phyloP scores from a whole-genome alignment of 2,888 invertebrate genomes.

The Aelia acuminata region DNA sequence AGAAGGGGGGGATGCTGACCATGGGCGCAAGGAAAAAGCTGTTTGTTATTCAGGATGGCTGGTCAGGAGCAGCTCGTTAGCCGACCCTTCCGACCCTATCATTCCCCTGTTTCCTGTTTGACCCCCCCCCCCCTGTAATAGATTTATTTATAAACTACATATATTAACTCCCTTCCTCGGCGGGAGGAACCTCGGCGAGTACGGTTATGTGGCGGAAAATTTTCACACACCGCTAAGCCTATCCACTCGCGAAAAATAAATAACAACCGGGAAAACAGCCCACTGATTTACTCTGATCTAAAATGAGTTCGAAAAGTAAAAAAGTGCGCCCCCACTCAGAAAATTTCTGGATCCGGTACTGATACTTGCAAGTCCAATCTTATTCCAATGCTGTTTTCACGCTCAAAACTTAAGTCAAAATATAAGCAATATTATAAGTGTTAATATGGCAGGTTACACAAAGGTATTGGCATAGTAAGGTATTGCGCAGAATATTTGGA shows the following conservation, averaged over 20 bases:
- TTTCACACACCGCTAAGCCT: neutral
- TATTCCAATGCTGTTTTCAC: too few relatives aligned
- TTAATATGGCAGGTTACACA: too few relatives aligned
- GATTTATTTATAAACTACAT: constrained; percentile 35
- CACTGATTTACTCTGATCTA: too few relatives aligned
- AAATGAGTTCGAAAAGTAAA: too few relatives aligned
- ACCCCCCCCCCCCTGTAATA: constrained; percentile 23
- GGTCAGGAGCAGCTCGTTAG: constrained; percentile 28
- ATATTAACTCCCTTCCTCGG: constrained; percentile 1
- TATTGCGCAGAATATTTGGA: too few relatives aligned
- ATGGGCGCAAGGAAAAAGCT: constrained; percentile 26
- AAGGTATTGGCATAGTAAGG: too few relatives aligned
- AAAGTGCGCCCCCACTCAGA: too few relatives aligned
- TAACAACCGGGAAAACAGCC: too few relatives aligned
- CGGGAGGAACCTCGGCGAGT: neutral
- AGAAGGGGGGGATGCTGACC: neutral
- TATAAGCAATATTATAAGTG: too few relatives aligned
- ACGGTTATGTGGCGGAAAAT: neutral
- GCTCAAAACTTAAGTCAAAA: too few relatives aligned
- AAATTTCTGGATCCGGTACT: too few relatives aligned
- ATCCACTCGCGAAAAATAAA: neutral
- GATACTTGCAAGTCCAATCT: too few relatives aligned
- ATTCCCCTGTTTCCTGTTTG: constrained; percentile 35
- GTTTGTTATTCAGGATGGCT: constrained; percentile 35
- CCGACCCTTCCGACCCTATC: constrained; percentile 28